These are phyloP conservation scores for Acronicta psi DNA, from an alignment of 2,888 invertebrate genomes.

Conservation along the genomic window DNA sequence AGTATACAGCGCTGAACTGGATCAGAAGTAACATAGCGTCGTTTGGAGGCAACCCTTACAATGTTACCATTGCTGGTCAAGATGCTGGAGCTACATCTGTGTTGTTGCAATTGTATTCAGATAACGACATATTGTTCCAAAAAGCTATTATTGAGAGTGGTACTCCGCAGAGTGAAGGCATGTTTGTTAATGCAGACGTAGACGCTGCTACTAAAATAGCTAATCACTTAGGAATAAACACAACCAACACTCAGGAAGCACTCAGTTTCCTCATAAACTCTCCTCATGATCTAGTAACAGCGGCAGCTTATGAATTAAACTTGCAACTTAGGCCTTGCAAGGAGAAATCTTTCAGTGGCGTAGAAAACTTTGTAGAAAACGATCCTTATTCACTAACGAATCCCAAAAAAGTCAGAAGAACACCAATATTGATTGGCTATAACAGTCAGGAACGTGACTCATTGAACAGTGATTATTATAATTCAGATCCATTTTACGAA, in stretches of 20 bases:
- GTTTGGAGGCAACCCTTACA: constrained; percentile 83
- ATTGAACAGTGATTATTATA: constrained; percentile 66
- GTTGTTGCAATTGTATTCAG: constrained; percentile 77
- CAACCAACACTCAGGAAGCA: constrained; percentile 73
- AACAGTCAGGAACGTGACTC: constrained; percentile 70
- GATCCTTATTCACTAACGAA: constrained; percentile 77
- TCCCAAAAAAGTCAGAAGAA: constrained; percentile 72
- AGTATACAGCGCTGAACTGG: constrained; percentile 79
- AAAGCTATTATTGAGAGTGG: constrained; percentile 82
- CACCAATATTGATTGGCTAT: constrained; percentile 79
- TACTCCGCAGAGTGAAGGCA: constrained; percentile 75
- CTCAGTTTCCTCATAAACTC: constrained; percentile 69
- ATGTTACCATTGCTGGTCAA: constrained; percentile 81
- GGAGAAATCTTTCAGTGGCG: constrained; percentile 79
- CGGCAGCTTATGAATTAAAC: constrained; percentile 69
- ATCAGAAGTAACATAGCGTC: constrained; percentile 77
- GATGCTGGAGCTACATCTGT: constrained; percentile 79
- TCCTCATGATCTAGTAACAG: constrained; percentile 72
- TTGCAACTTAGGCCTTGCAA: constrained; percentile 76
- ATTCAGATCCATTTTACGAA: constrained; percentile 73
- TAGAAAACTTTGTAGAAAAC: constrained; percentile 76
- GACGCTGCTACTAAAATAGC: constrained; percentile 76
- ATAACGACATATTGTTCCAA: constrained; percentile 77
- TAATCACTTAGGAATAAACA: constrained; percentile 73
- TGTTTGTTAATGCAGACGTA: constrained; percentile 75